phyloP scores from a whole-genome alignment of 2,113 vertebrate species.

The Trochalopteron elliotii region DNA sequence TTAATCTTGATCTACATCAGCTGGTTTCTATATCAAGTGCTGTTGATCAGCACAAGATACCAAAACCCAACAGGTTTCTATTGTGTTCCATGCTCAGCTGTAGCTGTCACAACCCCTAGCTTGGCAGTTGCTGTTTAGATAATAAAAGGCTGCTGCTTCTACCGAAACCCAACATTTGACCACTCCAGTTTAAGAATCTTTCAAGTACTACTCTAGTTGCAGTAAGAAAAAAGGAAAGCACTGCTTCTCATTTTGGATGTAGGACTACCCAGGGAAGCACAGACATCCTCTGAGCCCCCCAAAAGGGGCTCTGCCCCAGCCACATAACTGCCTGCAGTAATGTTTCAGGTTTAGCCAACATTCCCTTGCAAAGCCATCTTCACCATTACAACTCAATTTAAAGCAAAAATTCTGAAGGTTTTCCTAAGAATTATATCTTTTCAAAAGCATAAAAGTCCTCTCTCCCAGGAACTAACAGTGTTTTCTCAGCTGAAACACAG shows the following conservation, averaged over 20 bases:
- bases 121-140: neutral
- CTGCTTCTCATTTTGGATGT: neutral
- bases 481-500: neutral
- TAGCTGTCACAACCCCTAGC: neutral
- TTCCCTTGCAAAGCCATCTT: neutral
- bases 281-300: neutral
- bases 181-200: neutral
- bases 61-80: accelerated
- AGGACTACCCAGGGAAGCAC: neutral
- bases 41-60: neutral
- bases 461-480: neutral
- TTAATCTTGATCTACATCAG: neutral
- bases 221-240: neutral
- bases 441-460: neutral
- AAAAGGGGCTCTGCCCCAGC: neutral
- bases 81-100: neutral
- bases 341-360: neutral
- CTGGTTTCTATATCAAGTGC: neutral
- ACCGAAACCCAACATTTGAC: neutral
- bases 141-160: neutral
- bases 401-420: neutral
- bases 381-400: neutral
- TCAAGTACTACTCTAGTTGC: neutral
- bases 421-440: neutral
- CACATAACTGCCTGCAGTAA: neutral